These are phyloP conservation scores for Stomatorhinus walkeri DNA, from an alignment of 2,797 vertebrate species.

Conservation along the genomic window DNA sequence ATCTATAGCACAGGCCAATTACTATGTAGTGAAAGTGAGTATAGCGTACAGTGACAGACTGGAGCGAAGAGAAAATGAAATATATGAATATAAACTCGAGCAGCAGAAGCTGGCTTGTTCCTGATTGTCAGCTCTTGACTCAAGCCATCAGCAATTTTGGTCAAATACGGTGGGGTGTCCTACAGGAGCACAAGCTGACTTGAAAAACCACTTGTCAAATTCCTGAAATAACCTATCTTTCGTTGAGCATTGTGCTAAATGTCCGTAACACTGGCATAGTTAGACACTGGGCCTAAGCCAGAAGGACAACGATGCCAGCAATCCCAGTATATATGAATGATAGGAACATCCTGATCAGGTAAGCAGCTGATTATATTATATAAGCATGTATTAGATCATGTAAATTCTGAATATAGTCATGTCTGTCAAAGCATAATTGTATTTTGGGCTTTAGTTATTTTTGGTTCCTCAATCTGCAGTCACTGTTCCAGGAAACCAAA, in stretches of 20 bases:
- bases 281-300: background rate
- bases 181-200: background rate
- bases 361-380: background rate
- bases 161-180: background rate
- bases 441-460: background rate
- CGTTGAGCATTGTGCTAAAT: background rate
- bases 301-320: background rate
- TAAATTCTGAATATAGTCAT: background rate
- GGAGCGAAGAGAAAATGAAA: background rate
- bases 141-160: conserved; percentile 6
- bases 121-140: background rate
- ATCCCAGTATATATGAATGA: background rate
- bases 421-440: background rate
- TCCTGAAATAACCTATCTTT: background rate
- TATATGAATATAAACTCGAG: background rate
- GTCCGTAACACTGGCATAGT: background rate
- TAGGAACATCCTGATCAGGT: background rate
- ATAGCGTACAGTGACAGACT: background rate
- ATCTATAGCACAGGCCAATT: background rate
- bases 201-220: background rate
- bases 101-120: background rate
- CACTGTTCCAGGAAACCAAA: background rate
- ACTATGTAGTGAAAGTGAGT: background rate
- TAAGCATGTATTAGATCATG: background rate
- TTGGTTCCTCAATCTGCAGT: background rate